Base-by-base conservation (phyloP, 1,140 invertebrate genomes). In the Drosophila bocki region DNA sequence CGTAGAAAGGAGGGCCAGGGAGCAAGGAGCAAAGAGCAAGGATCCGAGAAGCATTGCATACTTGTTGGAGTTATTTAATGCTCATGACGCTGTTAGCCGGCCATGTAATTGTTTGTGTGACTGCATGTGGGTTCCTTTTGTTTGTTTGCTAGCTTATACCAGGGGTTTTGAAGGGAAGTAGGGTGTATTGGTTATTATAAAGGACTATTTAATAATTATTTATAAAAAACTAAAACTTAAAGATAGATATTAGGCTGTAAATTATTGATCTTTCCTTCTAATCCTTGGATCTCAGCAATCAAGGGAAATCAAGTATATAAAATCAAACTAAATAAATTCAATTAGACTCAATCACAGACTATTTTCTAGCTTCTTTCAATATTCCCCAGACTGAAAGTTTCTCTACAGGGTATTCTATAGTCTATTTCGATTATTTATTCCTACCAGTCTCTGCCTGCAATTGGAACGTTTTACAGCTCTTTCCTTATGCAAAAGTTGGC, bases 61-160 rank as follows among this genome's bases (percentile, higher is more conserved):
- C 82, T 91, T 86, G 59, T 58, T 53, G 82, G 82, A 87, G 86
- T 91, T 91, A 75, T 82, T 88, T 88, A 88, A 88, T 88, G 80
- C 80, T 80, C 84, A 81, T 78, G 79, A 79, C 60, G 78, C 67
- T 86, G 64, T 75, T 74, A 69, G 83, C 62, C 71, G 74, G 54
- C 78, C 78, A 71, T 91, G 85, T 91, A 90, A 90, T 91, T 90
- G 85, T 80, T 72, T 75, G 70, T 63, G 50, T 67, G 62, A 42
- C 45, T 64, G 78, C 61, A 37, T 47, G 59, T 64, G 63, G 13
- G 37, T 45, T 17, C 22, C 35, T 42, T 19, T 11, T 19, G 17
- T 58, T 57, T 59, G 53, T 62, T 68, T 60, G 35, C 29, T 71
- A 60, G 39, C 9, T 39, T 26, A 37, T 54, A 39, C 13, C 51